A percentile compares a stretch with the other conserved stretches of the same genome.
These are phyloP conservation scores for Coenonympha arcania DNA, from an alignment of 2,888 invertebrate genomes.

Conservation along the genomic window DNA sequence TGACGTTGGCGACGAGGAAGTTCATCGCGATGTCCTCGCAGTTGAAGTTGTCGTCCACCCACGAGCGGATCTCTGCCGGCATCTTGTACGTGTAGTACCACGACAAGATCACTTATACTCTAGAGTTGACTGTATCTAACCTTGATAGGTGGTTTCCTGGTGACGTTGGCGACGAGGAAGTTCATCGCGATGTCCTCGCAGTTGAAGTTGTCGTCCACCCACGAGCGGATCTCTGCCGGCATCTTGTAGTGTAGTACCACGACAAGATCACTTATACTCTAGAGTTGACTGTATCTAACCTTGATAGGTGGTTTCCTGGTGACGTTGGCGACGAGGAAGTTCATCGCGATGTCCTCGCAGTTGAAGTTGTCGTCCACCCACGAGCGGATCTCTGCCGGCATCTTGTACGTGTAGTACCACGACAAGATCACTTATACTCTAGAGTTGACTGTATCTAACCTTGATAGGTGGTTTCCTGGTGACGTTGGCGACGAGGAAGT, in stretches of 20 bases:
- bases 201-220: conserved; percentile 97
- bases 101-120: too few relatives aligned
- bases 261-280: too few relatives aligned
- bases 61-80: conserved; percentile 87
- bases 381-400: conserved; percentile 87
- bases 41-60: conserved; percentile 97
- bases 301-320: conserved; percentile 96
- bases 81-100: conserved; percentile 91
- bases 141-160: conserved; percentile 95
- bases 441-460: conserved; percentile 49
- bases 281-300: conserved; percentile 49
- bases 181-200: conserved; percentile 99
- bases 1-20: conserved; percentile 93
- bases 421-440: conserved; percentile 81
- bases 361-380: conserved; percentile 98
- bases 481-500: too few relatives aligned
- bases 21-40: conserved; percentile 99
- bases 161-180: conserved; percentile 93
- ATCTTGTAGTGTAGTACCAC: conserved; percentile 92
- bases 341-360: conserved; percentile 99
- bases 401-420: conserved; percentile 91
- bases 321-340: conserved; percentile 93
- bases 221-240: conserved; percentile 87
- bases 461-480: conserved; percentile 95
- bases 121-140: conserved; percentile 45